Evolutionary conservation across 2,113 vertebrate genomes (phyloP), one percentile per base, ranked within the genome.

Genomic region (Bombycilla garrulus): DNA sequence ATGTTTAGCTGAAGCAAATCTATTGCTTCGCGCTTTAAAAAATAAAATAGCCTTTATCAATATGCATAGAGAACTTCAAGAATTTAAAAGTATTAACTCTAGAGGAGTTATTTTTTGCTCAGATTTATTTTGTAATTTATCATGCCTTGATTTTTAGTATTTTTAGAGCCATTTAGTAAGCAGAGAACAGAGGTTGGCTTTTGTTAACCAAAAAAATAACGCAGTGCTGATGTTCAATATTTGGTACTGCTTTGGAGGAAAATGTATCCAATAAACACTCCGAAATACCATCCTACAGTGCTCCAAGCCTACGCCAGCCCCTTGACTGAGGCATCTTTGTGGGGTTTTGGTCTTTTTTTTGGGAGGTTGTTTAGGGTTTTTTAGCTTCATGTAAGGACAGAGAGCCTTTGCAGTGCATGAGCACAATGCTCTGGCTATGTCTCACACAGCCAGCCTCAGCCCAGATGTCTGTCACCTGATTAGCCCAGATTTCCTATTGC

Each of bases 351-450:
- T 12, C 6, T 0, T 1, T 3, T 3, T 35, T 56, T 12, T 3
- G 5, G 9, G 21, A 24, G 12, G 11, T 24, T 38, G 10, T 15
- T 36, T 14, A 1, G 14, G 7, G 5, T 1, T 33, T 66, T 23
- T 36, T 71, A 12, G 15, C 2, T 11, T 22, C 65, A 9, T 0
- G 3, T 9, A 33, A 54, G 53, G 15, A 15, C 15, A 17, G 11
- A 8, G 7, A 21, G 13, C 62, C 31, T 31, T 57, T 25, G 11
- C 35, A 57, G 35, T 11, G 12, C 11, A 17, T 6, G 14, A 20
- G 12, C 23, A 36, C 3, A 1, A 1, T 0, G 11, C 5, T 2
- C 45, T 60, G 31, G 35, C 36, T 0, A 1, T 3, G 3, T 6
- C 13, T 24, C 21, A 12, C 6, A 5, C 10, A 16, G 6, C 25